Percentiles rank a stretch among this genome's conserved stretches.
Conservation (phyloP, 2,113 vertebrate species). For the Odontophorus gujanensis region DNA sequence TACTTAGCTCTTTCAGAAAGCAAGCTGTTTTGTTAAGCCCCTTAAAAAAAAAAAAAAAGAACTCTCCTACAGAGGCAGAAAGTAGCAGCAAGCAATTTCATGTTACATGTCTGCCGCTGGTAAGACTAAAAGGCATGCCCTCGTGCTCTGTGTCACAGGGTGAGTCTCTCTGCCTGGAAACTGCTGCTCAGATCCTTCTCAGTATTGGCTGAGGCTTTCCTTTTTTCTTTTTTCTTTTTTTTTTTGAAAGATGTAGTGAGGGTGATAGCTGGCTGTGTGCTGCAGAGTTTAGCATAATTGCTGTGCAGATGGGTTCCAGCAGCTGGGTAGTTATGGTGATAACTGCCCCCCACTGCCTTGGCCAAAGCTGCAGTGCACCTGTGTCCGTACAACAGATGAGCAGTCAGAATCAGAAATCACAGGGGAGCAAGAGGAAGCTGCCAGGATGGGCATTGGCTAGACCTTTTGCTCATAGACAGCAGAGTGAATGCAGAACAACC, state of each 20-base stretch:
- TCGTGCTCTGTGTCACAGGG: background rate
- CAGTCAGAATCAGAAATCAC: background rate
- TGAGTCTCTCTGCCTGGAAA: background rate
- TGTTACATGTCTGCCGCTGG: background rate
- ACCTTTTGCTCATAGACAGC: background rate
- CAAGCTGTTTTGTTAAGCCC: background rate
- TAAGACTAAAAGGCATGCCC: background rate
- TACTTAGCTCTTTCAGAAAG: background rate
- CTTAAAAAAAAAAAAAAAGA: background rate
- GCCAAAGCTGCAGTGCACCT: background rate
- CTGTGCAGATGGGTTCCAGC: background rate
- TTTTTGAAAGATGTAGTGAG: background rate
- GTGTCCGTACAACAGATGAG: background rate
- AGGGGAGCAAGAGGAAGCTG: background rate
- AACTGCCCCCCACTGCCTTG: background rate
- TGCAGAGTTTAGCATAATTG: background rate
- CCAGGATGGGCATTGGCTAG: background rate
- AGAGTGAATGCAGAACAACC: background rate
- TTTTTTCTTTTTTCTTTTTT: background rate
- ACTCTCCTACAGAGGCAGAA: rapidly evolving
- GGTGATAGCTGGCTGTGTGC: background rate
- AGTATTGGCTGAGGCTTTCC: background rate
- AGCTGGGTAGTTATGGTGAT: background rate
- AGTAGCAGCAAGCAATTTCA: background rate
- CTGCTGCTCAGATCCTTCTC: background rate